phyloP scores from a whole-genome alignment of 2,888 invertebrate species.

The Caenorhabditis wallacei region DNA sequence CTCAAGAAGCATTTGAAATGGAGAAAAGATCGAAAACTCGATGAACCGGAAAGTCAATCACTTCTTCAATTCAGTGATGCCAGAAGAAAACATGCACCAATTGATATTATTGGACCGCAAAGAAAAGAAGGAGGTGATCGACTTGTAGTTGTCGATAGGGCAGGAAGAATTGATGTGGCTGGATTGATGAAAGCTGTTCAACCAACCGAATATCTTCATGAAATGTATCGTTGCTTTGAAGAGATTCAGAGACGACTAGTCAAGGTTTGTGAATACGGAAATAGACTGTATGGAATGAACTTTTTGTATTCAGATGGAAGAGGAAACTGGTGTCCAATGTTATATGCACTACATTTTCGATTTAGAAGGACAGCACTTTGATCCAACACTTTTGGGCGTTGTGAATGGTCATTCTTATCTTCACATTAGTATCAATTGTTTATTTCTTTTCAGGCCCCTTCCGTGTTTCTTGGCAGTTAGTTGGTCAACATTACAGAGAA shows the following conservation, averaged over 20 bases:
- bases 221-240: constrained; percentile 71
- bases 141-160: constrained; percentile 72
- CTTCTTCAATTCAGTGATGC: constrained; percentile 57
- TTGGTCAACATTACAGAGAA: constrained; percentile 73
- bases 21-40: constrained; percentile 68
- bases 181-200: constrained; percentile 75
- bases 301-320: constrained; percentile 85
- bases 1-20: constrained; percentile 74
- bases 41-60: constrained; percentile 55
- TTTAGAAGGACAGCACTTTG: constrained; percentile 71
- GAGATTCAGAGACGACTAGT: constrained; percentile 65
- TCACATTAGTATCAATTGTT: not conserved
- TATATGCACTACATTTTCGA: constrained; percentile 75
- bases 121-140: constrained; percentile 65
- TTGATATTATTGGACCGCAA: constrained; percentile 71
- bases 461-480: constrained; percentile 75
- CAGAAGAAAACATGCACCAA: constrained; percentile 66
- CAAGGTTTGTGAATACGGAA: constrained; percentile 57
- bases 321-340: constrained; percentile 66
- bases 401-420: constrained; percentile 62
- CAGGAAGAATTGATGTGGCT: constrained; percentile 70
- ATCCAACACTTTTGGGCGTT: constrained; percentile 67
- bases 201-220: constrained; percentile 75
- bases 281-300: not conserved
- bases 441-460: constrained; percentile 66